phyloP scores from a whole-genome alignment of 1,140 invertebrate species.

The Dreissena rostriformis region DNA sequence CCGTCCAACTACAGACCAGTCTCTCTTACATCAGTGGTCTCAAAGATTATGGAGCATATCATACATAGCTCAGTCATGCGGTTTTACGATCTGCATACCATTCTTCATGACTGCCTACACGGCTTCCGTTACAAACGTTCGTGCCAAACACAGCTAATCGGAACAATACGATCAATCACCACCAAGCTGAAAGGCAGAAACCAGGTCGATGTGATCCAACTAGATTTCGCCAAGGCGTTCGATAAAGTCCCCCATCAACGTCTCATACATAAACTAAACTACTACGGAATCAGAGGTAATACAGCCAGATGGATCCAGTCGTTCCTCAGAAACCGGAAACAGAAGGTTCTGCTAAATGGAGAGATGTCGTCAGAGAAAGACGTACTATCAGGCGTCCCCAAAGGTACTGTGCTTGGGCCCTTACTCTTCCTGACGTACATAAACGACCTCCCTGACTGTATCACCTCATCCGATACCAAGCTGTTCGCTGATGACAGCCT shows the following conservation, averaged over 20 bases:
- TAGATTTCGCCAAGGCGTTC: conserved; percentile 7
- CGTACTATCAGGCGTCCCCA: background rate
- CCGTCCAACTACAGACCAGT: conserved; percentile 48
- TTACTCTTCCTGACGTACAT: no score
- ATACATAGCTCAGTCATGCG: conserved; percentile 42
- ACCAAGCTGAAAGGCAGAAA: background rate
- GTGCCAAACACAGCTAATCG: conserved; percentile 33
- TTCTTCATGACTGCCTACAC: conserved; percentile 41
- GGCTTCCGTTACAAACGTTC: conserved; percentile 49
- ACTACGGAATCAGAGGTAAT: background rate
- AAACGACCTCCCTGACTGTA: no score
- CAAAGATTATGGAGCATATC: conserved; percentile 56
- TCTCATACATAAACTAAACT: background rate
- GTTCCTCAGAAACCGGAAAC: background rate
- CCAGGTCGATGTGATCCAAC: background rate
- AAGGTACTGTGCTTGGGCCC: background rate
- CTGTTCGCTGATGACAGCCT: no score
- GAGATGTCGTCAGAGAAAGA: background rate
- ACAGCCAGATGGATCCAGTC: background rate
- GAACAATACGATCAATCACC: conserved; percentile 1
- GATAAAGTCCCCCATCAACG: conserved; percentile 1
- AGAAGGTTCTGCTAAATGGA: background rate
- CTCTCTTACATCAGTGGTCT: conserved; percentile 49
- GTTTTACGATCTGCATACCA: conserved; percentile 35
- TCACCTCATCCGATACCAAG: no score